Base-by-base conservation (phyloP, 2,888 invertebrate species). In the Cephus nigrinus region DNA sequence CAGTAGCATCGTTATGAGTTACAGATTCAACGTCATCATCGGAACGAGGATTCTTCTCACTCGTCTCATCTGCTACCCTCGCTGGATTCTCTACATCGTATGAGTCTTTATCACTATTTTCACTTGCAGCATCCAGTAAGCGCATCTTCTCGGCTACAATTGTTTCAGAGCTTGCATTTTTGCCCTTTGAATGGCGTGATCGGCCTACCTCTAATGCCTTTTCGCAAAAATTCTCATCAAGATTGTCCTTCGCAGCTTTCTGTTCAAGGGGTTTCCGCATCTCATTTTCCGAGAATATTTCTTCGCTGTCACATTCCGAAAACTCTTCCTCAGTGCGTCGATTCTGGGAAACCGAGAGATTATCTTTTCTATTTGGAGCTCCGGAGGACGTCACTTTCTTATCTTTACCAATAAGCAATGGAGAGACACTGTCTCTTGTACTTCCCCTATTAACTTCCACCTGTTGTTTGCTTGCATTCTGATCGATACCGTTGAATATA, bases 301-400 rank as follows among this genome's bases (percentile, higher is more conserved):
- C 83, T 0, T 83, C 83, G 73, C 81, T 86, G 73, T 89, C 87
- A 32, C 84, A 89, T 12, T 86, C 89, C 0, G 89, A 90, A 1
- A 87, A 82, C 55, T 81, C 15, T 40, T 40, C 40, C 40, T 40
- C 15, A 5, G 40, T 15, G 15, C 40, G 15, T 15, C 1, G 40
- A 15, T 15, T 15, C 40, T 5, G 40, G 4, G 4, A 40, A 40
- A 40, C 15, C 15, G 40, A 15, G 5, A 11, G 0, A 30, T 73
- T 12, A 31, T 12, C 23, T 15, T 73, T 12, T 34, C 34, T 73
- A n/a, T 33, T n/a, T 0, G 9, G 5, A 32, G 34, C 12, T 73
- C 32, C 32, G 1, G 31, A 32, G 32, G 69, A 32, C 69, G 12
- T 30, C 2, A 11, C 69, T 12, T 11, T 11, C 15, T 69, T 12